These are phyloP conservation scores for Ischnus inquisitorius DNA, from an alignment of 2,888 invertebrate species.

Conservation along the genomic window DNA sequence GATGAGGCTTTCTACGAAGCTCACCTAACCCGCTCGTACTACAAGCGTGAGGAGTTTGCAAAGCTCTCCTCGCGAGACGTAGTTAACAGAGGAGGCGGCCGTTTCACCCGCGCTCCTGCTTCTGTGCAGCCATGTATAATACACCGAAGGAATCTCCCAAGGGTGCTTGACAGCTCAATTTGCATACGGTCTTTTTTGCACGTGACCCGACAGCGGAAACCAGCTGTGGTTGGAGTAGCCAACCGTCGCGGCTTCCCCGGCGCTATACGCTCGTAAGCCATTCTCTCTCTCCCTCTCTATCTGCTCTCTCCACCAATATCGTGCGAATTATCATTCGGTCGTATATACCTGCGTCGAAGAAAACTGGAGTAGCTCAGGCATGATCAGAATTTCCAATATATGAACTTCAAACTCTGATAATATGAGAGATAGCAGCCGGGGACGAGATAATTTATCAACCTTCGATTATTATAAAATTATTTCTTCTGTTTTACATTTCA, in stretches of 20 bases:
- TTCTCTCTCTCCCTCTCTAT: conserved; percentile 25
- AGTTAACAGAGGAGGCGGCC: conserved; percentile 77
- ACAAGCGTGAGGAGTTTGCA: conserved; percentile 82
- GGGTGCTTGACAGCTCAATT: conserved; percentile 82
- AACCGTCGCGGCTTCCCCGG: conserved; percentile 33
- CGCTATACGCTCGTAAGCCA: conserved; percentile 25
- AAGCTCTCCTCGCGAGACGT: conserved; percentile 80
- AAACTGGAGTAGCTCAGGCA: background rate
- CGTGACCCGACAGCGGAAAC: conserved; percentile 65
- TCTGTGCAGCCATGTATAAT: conserved; percentile 78
- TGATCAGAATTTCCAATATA: background rate
- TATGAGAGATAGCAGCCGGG: background rate
- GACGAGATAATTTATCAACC: background rate
- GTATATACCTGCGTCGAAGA: conserved; percentile 22
- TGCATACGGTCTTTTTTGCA: conserved; percentile 78
- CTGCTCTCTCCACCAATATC: conserved; percentile 1
- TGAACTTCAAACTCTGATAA: background rate
- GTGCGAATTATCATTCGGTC: conserved; percentile 37
- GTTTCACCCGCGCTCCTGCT: conserved; percentile 43
- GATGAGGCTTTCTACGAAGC: conserved; percentile 54
- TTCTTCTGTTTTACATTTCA: background rate
- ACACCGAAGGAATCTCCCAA: conserved; percentile 80
- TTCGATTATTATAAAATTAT: background rate
- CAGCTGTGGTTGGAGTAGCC: conserved; percentile 32
- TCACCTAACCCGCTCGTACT: conserved; percentile 67